Evolutionary conservation across 2,113 vertebrate species (phyloP).

Genomic region (Pithys albifrons): DNA sequence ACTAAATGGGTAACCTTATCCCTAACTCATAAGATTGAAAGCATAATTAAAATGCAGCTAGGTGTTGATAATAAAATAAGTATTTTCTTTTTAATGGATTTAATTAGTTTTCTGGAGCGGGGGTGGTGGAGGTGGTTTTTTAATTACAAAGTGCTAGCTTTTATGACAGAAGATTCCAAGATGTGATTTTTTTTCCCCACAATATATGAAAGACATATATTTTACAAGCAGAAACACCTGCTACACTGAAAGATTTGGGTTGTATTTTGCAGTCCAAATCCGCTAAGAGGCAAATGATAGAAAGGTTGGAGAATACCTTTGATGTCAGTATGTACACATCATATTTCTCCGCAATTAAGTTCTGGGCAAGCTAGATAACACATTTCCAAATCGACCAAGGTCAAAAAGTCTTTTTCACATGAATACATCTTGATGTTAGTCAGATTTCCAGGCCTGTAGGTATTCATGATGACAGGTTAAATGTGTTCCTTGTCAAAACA

Average conservation of each 20-base stretch:
- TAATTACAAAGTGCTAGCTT: neutral
- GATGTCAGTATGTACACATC: neutral
- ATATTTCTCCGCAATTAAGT: neutral
- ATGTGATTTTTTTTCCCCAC: neutral
- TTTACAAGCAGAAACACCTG: neutral
- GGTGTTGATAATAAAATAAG: neutral
- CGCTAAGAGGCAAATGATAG: neutral
- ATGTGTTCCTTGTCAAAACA: constrained; percentile 40
- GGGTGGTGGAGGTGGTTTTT: neutral
- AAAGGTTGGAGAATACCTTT: constrained; percentile 19
- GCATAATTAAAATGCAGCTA: neutral
- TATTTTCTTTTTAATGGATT: neutral
- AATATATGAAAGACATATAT: neutral
- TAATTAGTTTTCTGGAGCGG: rapidly evolving
- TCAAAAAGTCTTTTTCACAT: constrained; percentile 18
- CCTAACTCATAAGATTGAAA: neutral
- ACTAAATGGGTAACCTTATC: neutral
- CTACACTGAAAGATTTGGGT: neutral
- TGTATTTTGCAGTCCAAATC: constrained; percentile 15
- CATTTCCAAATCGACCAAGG: constrained; percentile 30
- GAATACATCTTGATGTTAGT: neutral
- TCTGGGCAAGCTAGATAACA: constrained; percentile 37
- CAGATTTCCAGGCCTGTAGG: constrained; percentile 10
- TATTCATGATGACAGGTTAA: constrained; percentile 27
- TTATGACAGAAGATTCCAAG: neutral